Evolutionary conservation across 2,113 vertebrate genomes (phyloP).

Genomic region (Muntiacus reevesi): DNA sequence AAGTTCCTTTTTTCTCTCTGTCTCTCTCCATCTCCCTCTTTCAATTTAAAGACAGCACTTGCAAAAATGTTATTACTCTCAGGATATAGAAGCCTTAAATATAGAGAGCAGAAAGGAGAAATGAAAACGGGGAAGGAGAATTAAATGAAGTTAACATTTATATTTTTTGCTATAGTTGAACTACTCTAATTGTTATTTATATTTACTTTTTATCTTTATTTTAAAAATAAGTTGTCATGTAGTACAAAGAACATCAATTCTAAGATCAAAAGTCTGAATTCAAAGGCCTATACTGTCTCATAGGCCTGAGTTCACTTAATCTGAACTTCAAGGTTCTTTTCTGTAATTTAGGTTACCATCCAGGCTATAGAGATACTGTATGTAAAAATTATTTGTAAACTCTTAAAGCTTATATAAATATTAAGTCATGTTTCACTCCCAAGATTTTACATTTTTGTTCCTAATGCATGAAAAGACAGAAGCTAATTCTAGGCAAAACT

Average conservation of each 20-base stretch:
- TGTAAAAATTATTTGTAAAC: background rate
- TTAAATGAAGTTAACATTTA: background rate
- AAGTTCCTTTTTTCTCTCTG: background rate
- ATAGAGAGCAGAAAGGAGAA: background rate
- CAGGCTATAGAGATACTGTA: background rate
- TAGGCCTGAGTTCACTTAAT: background rate
- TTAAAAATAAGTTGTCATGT: background rate
- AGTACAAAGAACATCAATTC: background rate
- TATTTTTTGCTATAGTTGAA: background rate
- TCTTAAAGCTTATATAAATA: background rate
- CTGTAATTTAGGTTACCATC: background rate
- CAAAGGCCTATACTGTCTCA: background rate
- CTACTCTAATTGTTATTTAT: background rate
- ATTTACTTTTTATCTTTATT: background rate
- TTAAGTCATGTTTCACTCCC: background rate
- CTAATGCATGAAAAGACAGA: background rate
- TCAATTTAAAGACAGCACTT: background rate
- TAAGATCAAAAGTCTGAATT: background rate
- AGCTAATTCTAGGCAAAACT: background rate
- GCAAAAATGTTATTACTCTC: background rate
- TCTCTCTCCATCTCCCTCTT: background rate
- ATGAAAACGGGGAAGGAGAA: background rate
- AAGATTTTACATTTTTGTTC: background rate
- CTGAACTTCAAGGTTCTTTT: background rate
- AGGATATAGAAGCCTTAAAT: background rate